Base-by-base conservation (phyloP, 1,140 invertebrate species). In the Bombus consobrinus region DNA sequence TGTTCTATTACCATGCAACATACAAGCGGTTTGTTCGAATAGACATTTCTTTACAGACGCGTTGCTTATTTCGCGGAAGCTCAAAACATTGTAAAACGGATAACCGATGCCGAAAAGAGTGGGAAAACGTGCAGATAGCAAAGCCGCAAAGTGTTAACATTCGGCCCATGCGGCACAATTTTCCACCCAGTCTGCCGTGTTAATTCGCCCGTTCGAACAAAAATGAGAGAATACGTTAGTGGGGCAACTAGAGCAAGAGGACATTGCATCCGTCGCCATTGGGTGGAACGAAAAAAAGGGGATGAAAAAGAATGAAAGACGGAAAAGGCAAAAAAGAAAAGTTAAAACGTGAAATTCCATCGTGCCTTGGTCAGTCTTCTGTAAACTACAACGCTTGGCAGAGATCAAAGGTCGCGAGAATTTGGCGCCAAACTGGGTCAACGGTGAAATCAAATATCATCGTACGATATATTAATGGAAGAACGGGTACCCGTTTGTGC, bases 221-320 rank as follows among this genome's bases (percentile, higher is more conserved):
- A 75, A 86, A 82, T 73, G 80, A 53, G 69, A 68, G 47, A 79
- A 86, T 74, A 88, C 86, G 86, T 85, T 76, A 86, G 86, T 64
- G 75, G 39, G 79, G 69, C 86, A 90, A 90, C 90, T 90, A 90
- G 89, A 90, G 86, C 80, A 81, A 66, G 80, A 90, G 80, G 71
- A 90, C 83, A 69, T 83, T 69, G 74, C 59, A n/a, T 66, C 41
- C 66, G 64, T 66, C 15, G n/a, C 53, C 59, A 72, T 9, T 59
- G 78, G n/a, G 1, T 9, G 47, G 43, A 22, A 43, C 28, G 69
- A 0, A 41, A n/a, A 41, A n/a, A 9, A 1, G n/a, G 18, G 66
- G 13, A 22, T 37, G 39, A 3, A 53, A 41, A n/a, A 6, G 73
- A 80, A 81, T 47, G 34, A 18, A 37, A 13, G 13, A 41, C 10